phyloP scores from a whole-genome alignment of 2,113 vertebrate genomes.

The Rhadina sibilatrix region DNA sequence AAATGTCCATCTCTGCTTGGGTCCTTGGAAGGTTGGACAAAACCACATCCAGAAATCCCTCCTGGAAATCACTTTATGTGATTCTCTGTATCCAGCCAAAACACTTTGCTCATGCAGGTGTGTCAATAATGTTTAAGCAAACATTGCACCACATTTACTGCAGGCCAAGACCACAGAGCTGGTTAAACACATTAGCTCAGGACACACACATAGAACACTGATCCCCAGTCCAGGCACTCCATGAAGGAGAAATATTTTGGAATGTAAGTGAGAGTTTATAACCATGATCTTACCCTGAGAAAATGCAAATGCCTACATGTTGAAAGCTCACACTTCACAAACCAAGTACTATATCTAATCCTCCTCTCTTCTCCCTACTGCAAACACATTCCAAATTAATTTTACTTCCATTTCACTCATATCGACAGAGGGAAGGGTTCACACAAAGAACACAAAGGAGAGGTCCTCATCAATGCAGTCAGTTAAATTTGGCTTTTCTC shows the following conservation, averaged over 20 bases:
- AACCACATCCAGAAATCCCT: not conserved
- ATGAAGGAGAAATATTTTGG: not conserved
- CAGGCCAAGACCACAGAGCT: not conserved
- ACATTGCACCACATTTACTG: not conserved
- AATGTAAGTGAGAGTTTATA: not conserved
- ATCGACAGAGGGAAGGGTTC: not conserved
- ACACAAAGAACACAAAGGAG: not conserved
- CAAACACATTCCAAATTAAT: not conserved
- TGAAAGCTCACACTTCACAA: not conserved
- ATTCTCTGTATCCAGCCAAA: not conserved
- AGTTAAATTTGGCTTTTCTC: not conserved
- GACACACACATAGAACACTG: not conserved
- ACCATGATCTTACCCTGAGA: not conserved
- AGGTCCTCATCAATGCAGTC: not conserved
- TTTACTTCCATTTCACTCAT: not conserved
- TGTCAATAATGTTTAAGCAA: not conserved
- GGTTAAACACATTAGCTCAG: not conserved
- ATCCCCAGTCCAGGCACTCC: not conserved
- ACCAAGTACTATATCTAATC: not conserved
- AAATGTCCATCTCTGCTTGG: not conserved
- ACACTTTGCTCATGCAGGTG: not conserved
- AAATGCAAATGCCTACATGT: not conserved
- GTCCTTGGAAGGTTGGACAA: not conserved
- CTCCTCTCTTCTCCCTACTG: not conserved
- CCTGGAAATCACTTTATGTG: not conserved